phyloP scores from a whole-genome alignment of 2,797 vertebrate species.

The Eidolon dupreanum region DNA sequence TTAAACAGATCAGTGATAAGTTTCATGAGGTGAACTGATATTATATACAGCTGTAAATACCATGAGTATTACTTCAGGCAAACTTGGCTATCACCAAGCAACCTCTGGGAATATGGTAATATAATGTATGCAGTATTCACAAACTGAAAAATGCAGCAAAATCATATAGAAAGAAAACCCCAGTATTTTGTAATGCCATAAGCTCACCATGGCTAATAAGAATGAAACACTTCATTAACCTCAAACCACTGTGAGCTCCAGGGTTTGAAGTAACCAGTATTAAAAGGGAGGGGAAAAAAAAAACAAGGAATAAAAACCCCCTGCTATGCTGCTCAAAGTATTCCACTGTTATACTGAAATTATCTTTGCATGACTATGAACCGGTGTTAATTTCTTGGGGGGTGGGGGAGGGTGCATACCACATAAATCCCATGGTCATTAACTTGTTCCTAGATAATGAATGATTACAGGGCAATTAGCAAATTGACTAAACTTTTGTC shows the following conservation, averaged over 20 bases:
- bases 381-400: background rate
- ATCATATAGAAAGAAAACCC: conserved; percentile 50
- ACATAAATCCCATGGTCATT: conserved; percentile 16
- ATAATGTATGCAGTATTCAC: background rate
- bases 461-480: conserved; percentile 34
- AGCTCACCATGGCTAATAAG: conserved; percentile 37
- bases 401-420: background rate
- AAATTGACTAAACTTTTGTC: conserved; percentile 40
- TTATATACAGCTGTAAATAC: conserved; percentile 36
- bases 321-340: background rate
- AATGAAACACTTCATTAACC: conserved; percentile 58
- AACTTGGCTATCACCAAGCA: conserved; percentile 34
- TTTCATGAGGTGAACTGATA: background rate
- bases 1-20: conserved; percentile 24
- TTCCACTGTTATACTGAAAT: background rate
- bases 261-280: conserved; percentile 1
- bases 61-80: conserved; percentile 35
- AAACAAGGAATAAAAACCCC: background rate
- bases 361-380: conserved; percentile 18
- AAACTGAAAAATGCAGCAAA: conserved; percentile 36
- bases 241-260: background rate
- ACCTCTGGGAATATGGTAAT: conserved; percentile 52
- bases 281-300: background rate
- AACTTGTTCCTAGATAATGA: conserved; percentile 44
- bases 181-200: conserved; percentile 25